Conservation (phyloP, 2,888 invertebrate genomes). For the Schrankia costaestrigalis region DNA sequence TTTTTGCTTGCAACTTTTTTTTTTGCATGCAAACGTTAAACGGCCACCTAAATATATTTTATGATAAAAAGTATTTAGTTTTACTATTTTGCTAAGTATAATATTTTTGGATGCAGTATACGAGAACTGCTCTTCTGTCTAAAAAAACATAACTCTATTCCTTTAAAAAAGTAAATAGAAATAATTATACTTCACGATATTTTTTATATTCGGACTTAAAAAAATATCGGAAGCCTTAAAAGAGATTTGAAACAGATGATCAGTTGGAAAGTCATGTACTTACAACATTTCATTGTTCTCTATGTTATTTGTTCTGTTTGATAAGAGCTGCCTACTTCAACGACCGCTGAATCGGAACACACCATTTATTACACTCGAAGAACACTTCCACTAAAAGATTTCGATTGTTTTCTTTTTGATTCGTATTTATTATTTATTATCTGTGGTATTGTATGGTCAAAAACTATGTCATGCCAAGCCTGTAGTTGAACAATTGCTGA, state of each 20-base stretch:
- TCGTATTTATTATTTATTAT: slow-evolving; percentile 13
- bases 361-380: slow-evolving; percentile 60
- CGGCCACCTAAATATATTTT: too few relatives aligned
- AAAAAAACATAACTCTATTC: too few relatives aligned
- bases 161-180: too few relatives aligned
- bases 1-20: too few relatives aligned
- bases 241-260: slow-evolving; percentile 39
- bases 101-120: too few relatives aligned
- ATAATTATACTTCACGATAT: too few relatives aligned
- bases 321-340: slow-evolving; percentile 71
- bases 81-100: too few relatives aligned
- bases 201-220: too few relatives aligned
- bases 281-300: slow-evolving; percentile 72
- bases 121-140: too few relatives aligned
- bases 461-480: slow-evolving; percentile 63
- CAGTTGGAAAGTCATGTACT: slow-evolving; percentile 54
- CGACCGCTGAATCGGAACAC: slow-evolving; percentile 58
- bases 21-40: too few relatives aligned
- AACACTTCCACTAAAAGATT: slow-evolving; percentile 55
- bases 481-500: slow-evolving; percentile 56
- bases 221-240: slow-evolving; percentile 48
- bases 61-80: too few relatives aligned
- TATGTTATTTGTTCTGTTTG: slow-evolving; percentile 69
- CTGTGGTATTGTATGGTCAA: slow-evolving; percentile 47
- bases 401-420: slow-evolving; percentile 59